Evolutionary conservation across 2,797 vertebrate genomes (phyloP).

Genomic region (Carcharodon carcharias): DNA sequence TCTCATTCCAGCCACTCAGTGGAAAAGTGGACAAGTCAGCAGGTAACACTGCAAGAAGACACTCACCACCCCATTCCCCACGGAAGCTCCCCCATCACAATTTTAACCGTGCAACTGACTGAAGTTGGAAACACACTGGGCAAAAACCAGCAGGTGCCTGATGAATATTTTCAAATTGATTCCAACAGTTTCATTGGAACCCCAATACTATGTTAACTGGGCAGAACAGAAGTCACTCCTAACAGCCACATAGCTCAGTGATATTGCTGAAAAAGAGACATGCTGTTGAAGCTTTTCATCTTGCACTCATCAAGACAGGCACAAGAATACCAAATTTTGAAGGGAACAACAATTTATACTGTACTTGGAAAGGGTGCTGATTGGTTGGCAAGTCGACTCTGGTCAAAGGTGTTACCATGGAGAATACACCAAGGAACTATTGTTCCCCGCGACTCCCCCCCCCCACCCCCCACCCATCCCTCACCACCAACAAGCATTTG

Average conservation of each 20-base stretch:
- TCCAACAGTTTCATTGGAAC: not conserved
- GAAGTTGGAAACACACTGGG: not conserved
- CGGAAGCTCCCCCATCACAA: not conserved
- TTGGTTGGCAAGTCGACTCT: no score
- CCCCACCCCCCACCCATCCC: no score
- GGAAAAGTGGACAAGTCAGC: not conserved
- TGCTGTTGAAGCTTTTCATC: no score
- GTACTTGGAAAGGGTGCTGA: no score
- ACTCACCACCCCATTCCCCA: no score
- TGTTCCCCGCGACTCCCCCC: no score
- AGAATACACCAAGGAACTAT: no score
- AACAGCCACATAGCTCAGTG: not conserved
- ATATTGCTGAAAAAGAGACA: not conserved
- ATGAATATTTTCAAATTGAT: not conserved
- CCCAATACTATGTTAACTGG: not conserved
- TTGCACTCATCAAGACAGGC: no score
- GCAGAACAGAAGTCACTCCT: not conserved
- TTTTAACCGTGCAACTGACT: not conserved
- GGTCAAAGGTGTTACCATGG: no score
- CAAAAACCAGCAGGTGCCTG: not conserved
- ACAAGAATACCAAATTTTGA: no score
- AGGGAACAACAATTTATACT: no score
- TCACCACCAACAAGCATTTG: no score
- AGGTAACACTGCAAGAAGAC: not conserved
- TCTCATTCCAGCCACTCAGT: not conserved